Conservation (phyloP, 2,797 vertebrate genomes). For the Hoplostethus mediterraneus region DNA sequence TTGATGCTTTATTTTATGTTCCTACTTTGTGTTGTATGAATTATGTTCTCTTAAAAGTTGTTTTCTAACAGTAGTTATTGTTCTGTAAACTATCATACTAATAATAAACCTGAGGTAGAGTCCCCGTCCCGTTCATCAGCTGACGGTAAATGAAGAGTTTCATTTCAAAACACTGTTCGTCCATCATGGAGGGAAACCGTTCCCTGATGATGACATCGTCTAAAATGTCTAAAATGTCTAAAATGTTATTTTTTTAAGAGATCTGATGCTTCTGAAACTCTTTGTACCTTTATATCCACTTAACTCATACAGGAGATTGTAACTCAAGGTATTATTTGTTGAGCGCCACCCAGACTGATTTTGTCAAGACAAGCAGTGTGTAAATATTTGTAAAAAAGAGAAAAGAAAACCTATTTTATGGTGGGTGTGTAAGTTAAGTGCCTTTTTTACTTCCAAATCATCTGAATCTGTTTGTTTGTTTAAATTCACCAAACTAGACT, state of each 20-base stretch:
- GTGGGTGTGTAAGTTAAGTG: slow-evolving; percentile 56
- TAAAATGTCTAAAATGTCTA: too few relatives aligned
- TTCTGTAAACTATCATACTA: neutral
- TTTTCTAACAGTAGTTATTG: neutral
- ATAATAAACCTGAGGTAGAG: neutral
- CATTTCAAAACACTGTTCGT: neutral
- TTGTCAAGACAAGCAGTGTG: slow-evolving; percentile 18
- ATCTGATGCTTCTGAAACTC: too few relatives aligned
- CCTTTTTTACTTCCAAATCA: slow-evolving; percentile 50
- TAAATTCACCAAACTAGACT: slow-evolving; percentile 10
- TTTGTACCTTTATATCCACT: neutral
- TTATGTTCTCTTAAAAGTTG: neutral
- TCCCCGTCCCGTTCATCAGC: neutral
- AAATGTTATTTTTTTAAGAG: neutral
- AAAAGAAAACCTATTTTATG: slow-evolving; percentile 58
- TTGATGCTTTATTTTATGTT: neutral
- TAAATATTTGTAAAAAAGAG: slow-evolving; percentile 71
- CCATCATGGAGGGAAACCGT: neutral
- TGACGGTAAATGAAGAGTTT: slow-evolving; percentile 1
- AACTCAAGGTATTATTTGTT: slow-evolving; percentile 1
- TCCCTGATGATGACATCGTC: neutral
- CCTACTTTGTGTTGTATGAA: neutral
- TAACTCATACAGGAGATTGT: too few relatives aligned
- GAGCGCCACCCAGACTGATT: neutral
- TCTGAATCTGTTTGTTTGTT: slow-evolving; percentile 24